Evolutionary conservation across 2,888 invertebrate species (phyloP).

Genomic region (Galerucella pusilla): DNA sequence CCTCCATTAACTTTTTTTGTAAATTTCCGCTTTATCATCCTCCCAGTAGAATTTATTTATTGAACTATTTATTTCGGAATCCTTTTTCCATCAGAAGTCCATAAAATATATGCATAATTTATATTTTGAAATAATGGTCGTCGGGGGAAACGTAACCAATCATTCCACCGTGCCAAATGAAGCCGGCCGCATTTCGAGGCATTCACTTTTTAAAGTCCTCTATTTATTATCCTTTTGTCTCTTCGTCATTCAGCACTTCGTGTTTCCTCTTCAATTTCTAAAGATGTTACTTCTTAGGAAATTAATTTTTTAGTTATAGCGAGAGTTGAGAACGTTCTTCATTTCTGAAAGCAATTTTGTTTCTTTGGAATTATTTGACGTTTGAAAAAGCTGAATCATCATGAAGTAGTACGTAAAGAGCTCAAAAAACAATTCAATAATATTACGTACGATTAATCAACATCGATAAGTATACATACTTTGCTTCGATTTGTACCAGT

Average conservation of each 20-base stretch:
- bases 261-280: not conserved
- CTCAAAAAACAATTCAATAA: no score
- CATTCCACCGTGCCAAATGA: conserved; percentile 17
- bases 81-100: conserved; percentile 17
- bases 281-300: not conserved
- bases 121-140: conserved; percentile 11
- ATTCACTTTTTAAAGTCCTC: conserved; percentile 17
- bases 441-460: no score
- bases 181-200: conserved; percentile 10
- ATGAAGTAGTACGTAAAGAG: not conserved
- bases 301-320: not conserved
- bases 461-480: no score
- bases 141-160: conserved; percentile 10
- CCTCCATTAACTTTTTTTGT: conserved; percentile 6
- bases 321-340: not conserved
- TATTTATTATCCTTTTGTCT: conserved; percentile 16
- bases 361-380: not conserved
- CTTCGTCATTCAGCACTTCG: not conserved
- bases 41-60: conserved; percentile 8
- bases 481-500: no score
- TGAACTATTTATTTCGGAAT: conserved; percentile 17
- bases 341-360: not conserved
- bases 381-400: not conserved
- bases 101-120: conserved; percentile 21
- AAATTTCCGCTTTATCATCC: conserved; percentile 4